Evolutionary conservation across 2,888 invertebrate genomes (phyloP), one percentile per base, ranked within the genome.

Genomic region (Epistrophe grossulariae): DNA sequence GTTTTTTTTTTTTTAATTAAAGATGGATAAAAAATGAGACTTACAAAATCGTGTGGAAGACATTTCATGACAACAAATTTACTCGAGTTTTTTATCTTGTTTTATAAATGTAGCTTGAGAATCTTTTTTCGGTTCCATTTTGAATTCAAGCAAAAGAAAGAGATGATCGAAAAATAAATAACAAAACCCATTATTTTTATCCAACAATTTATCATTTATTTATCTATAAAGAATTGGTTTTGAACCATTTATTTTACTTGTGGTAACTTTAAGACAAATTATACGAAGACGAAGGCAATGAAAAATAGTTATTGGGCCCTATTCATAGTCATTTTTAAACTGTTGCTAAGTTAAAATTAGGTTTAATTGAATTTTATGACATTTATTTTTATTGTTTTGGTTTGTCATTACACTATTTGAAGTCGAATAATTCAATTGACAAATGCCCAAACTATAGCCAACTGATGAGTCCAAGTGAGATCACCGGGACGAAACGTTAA

Each of bases 121-220:
- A 48, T 48, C 17, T n/a, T 48, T 48, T 48, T 9, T 17, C 0
- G 4, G 2, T 9, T 48, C 17, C 3, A 48, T 10, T 50, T 50
- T 2, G 10, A 50, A 50, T 19, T 43, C 13, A 48, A 48, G 9
- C 17, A 48, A n/a, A 17, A 15, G 15, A n/a, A n/a, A 38, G 48
- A 48, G 17, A 48, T 17, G 48, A 48, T 48, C 10, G 48, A 50
- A 50, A 50, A 50, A 50, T 50, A 50, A 50, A 50, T 50, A 19
- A 19, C 9, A 50, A 50, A 50, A 19, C 17, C 48, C 19, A 50
- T 50, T 50, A 50, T 50, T 50, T 50, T 19, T 50, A 50, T 50
- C 48, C 9, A 50, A 19, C 10, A 19, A 17, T 50, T 19, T 50
- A 50, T 19, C 19, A 24, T 24, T 3, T 24, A 24, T 24, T 50